Base-by-base conservation (phyloP, 2,888 invertebrate species). In the Philopedon plagiatum region DNA sequence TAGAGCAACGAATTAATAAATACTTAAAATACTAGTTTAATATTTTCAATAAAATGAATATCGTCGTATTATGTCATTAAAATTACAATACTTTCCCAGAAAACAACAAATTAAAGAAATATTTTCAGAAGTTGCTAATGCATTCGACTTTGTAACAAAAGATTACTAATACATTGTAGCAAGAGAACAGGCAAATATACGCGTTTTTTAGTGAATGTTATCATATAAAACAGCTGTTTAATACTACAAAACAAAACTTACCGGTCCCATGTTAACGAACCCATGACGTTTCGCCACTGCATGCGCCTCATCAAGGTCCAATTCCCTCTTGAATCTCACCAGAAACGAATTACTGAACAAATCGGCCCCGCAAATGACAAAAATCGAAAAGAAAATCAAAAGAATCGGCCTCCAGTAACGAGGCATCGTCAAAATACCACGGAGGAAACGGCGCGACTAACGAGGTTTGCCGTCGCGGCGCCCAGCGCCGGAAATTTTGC, bases 271-370 rank as follows among this genome's bases (percentile, higher is more conserved):
- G 87, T 94, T 97, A 83, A 95, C 92, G 89, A 99, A 98, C 83
- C 98, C 98, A 86, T 97, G 94, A 82, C 93, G 90, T 77, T 90
- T 88, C 73, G 98, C 98, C 76, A 99, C 90, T 78, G 89, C 86
- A 83, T 92, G 92, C 61, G 96, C 98, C 81, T 93, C 89, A 18
- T 91, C 89, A 79, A 90, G 91, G 70, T 91, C 92, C 73, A 94
- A 91, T 75, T 93, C 92, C 78, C 93, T 89, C 83, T 91, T 92
- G 87, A 98, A 93, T 80, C 93, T 91, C 80, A 99, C 98, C 85
- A 96, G 90, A 89, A 99, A 99, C 67, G 95, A 94, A 87, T 98
- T 98, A 85, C 98, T 98, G 89, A 97, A 96, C 81, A 99, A 92
- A 63, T 78, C 80, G 57, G 80, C 79, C 73, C 76, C 75, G 76